Percentiles rank a stretch among this genome's conserved stretches.
Evolutionary conservation across 2,113 vertebrate genomes (phyloP).

Genomic region (Tricholaema leucomelas): DNA sequence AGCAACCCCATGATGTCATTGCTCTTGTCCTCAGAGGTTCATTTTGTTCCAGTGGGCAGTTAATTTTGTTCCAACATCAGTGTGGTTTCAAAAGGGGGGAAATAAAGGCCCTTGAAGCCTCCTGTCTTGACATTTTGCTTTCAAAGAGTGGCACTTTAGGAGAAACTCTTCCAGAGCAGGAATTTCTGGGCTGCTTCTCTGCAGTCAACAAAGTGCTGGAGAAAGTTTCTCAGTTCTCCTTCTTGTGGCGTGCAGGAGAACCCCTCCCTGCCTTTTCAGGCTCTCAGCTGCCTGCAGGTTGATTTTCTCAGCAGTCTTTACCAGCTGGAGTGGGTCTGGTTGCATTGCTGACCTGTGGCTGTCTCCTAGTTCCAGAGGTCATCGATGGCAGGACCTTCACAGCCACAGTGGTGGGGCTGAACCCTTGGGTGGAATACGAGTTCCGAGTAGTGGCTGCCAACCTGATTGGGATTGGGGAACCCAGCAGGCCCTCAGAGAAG

Average conservation of each 20-base stretch:
- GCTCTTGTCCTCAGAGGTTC: conserved; percentile 5
- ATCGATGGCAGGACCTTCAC: conserved; percentile 89
- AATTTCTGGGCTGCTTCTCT: neutral
- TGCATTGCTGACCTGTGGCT: neutral
- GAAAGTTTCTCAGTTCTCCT: neutral
- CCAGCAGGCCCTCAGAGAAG: conserved; percentile 91
- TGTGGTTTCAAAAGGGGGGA: neutral
- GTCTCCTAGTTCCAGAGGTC: conserved; percentile 85
- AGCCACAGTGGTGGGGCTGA: conserved; percentile 92
- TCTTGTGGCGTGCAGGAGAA: rapidly evolving
- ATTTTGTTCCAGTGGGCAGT: conserved; percentile 1
- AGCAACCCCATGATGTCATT: conserved; percentile 24
- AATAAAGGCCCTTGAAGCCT: neutral
- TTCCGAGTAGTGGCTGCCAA: conserved; percentile 93
- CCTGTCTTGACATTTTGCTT: neutral
- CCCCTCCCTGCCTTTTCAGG: neutral
- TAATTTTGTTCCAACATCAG: neutral
- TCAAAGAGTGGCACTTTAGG: neutral
- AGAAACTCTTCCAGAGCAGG: neutral
- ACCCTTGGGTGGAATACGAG: conserved; percentile 97
- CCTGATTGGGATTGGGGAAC: conserved; percentile 91
- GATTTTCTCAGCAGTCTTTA: neutral
- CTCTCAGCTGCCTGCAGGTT: neutral
- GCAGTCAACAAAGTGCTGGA: neutral
- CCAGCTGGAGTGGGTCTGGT: rapidly evolving